A percentile compares a stretch with the other conserved stretches of the same genome.
Conservation (phyloP, 2,113 vertebrate genomes). For the Galeopterus variegatus region DNA sequence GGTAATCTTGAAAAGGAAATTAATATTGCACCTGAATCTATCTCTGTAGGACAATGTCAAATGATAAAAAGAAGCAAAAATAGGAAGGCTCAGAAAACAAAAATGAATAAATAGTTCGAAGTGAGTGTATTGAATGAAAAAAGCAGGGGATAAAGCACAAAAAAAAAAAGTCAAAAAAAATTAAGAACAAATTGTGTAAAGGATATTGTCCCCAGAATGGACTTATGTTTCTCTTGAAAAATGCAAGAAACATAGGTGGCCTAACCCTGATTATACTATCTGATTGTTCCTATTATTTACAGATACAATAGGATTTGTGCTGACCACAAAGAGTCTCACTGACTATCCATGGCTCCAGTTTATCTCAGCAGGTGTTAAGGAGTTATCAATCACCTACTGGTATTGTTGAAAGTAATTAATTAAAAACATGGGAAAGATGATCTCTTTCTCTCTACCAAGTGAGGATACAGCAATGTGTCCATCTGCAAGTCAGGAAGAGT, state of each 20-base stretch:
- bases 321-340: neutral
- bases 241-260: neutral
- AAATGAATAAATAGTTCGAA: neutral
- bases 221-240: neutral
- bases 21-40: neutral
- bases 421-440: neutral
- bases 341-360: neutral
- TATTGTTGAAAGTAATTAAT: slow-evolving; percentile 3
- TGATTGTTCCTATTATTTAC: neutral
- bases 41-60: neutral
- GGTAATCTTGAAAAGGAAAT: neutral
- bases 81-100: neutral
- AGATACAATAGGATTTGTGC: neutral
- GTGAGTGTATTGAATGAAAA: neutral
- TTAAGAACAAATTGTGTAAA: neutral
- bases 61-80: neutral
- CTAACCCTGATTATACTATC: neutral
- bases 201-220: neutral
- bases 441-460: too few species aligned
- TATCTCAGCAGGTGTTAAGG: slow-evolving; percentile 17
- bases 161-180: neutral
- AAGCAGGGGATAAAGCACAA: neutral
- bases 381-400: neutral
- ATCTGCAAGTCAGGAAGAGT: too few species aligned
- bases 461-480: too few species aligned